Percentiles rank a stretch among this genome's conserved stretches.
Conservation (phyloP, 2,888 invertebrate species). For the Oconnorella tubifera region DNA sequence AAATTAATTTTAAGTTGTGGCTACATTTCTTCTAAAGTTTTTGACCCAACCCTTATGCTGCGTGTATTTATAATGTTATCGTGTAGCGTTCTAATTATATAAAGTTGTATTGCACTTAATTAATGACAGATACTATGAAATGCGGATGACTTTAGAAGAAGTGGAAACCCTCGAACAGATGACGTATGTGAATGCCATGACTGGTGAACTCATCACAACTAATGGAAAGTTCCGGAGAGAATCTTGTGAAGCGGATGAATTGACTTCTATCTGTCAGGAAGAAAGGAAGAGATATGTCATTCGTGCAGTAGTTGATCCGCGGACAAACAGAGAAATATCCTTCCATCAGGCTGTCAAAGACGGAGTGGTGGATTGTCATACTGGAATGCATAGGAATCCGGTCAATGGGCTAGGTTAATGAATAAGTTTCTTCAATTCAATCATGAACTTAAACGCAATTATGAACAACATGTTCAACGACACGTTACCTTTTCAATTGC, state of each 20-base stretch:
- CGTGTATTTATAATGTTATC: too few relatives aligned
- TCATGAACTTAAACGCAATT: too few relatives aligned
- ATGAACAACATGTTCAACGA: too few relatives aligned
- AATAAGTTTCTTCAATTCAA: too few relatives aligned
- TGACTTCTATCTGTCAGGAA: slow-evolving; percentile 26
- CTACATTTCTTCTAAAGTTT: too few relatives aligned
- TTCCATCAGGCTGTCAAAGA: slow-evolving; percentile 31
- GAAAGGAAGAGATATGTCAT: slow-evolving; percentile 30
- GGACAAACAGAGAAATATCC: slow-evolving; percentile 28
- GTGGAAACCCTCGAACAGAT: slow-evolving; percentile 33
- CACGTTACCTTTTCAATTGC: too few relatives aligned
- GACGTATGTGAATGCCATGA: slow-evolving; percentile 25
- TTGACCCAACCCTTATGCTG: too few relatives aligned
- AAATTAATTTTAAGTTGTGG: too few relatives aligned
- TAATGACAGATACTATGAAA: slow-evolving; percentile 35
- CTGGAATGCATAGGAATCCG: slow-evolving; percentile 28
- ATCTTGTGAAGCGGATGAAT: slow-evolving; percentile 29
- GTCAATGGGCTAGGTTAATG: slow-evolving; percentile 29
- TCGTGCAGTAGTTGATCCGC: slow-evolving; percentile 31
- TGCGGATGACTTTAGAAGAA: slow-evolving; percentile 34
- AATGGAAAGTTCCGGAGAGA: slow-evolving; percentile 20
- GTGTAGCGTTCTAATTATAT: too few relatives aligned
- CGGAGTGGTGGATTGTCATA: slow-evolving; percentile 31
- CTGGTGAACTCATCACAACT: slow-evolving; percentile 20
- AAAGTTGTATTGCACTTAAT: too few relatives aligned